These are phyloP conservation scores for Pogonognathellus flavescens DNA, from an alignment of 1,140 invertebrate genomes.

Conservation along the genomic window DNA sequence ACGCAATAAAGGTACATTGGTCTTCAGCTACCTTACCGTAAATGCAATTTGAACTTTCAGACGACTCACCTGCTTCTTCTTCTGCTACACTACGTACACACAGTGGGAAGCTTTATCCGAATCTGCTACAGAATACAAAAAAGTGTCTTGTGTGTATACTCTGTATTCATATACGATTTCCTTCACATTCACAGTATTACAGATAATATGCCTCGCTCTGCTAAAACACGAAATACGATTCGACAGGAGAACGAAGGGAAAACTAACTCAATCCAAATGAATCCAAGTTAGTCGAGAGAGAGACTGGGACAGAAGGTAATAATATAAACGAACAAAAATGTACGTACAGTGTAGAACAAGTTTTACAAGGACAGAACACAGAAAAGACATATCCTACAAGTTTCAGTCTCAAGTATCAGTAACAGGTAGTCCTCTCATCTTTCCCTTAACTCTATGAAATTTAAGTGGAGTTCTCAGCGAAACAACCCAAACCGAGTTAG, in stretches of 20 bases:
- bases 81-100: background rate
- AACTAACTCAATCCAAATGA: constrained; percentile 13
- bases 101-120: no score
- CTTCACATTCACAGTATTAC: constrained; percentile 2
- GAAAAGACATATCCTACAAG: background rate
- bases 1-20: constrained; percentile 33
- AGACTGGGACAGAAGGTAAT: no score
- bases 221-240: constrained; percentile 15
- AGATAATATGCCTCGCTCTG: background rate
- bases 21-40: background rate
- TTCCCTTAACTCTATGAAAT: background rate
- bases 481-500: no score
- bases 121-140: no score
- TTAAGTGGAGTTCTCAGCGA: no score
- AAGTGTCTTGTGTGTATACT: no score
- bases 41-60: constrained; percentile 24
- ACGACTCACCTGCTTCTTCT: constrained; percentile 32
- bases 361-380: background rate
- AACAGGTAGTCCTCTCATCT: constrained; percentile 30
- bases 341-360: background rate
- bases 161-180: background rate
- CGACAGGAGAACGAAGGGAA: constrained; percentile 14
- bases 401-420: constrained; percentile 1
- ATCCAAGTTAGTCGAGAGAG: background rate
- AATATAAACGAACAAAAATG: background rate